Evolutionary conservation across 1,140 invertebrate species (phyloP).

Genomic region (Lepidurus packardi): DNA sequence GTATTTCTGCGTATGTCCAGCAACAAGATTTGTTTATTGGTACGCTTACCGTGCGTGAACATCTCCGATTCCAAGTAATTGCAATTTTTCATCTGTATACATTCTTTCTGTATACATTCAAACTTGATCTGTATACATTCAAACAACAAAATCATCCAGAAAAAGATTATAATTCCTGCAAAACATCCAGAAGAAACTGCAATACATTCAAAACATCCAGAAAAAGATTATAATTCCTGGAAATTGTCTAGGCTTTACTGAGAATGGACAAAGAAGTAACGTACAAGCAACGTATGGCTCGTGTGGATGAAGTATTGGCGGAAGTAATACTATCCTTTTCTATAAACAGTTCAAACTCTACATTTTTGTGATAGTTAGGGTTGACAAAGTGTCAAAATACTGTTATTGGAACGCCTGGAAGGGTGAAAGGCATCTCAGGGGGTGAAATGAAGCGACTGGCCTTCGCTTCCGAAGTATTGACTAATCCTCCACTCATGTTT

Average conservation of each 20-base stretch:
- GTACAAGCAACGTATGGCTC: conserved; percentile 63
- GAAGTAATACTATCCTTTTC: conserved; percentile 56
- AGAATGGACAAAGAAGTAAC: conserved; percentile 81
- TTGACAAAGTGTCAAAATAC: conserved; percentile 80
- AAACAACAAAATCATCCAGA: conserved; percentile 30
- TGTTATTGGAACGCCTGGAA: conserved; percentile 75
- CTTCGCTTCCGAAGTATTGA: conserved; percentile 90
- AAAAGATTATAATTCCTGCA: too few species aligned
- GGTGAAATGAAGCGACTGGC: conserved; percentile 93
- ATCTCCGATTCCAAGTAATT: conserved; percentile 79
- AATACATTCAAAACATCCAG: too few species aligned
- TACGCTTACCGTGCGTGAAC: conserved; percentile 83
- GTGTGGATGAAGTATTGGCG: conserved; percentile 83
- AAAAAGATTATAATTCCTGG: conserved; percentile 34
- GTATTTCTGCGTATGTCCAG: conserved; percentile 87
- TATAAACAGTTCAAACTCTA: not conserved
- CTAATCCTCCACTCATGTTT: conserved; percentile 89
- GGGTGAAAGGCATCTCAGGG: conserved; percentile 86
- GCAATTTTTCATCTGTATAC: not conserved
- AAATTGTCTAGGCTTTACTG: conserved; percentile 65
- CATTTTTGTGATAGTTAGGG: conserved; percentile 56
- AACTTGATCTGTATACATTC: not conserved
- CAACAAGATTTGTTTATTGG: conserved; percentile 87
- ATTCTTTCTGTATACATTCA: not conserved
- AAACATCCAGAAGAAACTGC: too few species aligned